Conservation (phyloP, 2,113 vertebrate genomes). For the Canis aureus region DNA sequence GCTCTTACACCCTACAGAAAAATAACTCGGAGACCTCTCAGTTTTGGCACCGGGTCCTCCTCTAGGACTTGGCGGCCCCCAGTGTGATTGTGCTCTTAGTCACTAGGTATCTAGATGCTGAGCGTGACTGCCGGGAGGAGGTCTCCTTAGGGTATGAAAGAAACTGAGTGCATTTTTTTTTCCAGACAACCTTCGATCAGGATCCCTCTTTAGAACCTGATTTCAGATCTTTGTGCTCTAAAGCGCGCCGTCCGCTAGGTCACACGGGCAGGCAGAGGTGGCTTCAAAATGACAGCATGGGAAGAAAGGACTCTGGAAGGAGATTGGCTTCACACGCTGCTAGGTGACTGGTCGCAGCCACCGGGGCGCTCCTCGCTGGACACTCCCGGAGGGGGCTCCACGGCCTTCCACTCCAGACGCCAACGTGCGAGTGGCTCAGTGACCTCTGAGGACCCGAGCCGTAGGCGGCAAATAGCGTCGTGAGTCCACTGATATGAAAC, state of each 20-base stretch:
- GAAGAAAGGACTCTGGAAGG: neutral
- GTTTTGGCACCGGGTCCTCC: neutral
- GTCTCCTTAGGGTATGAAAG: neutral
- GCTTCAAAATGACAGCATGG: neutral
- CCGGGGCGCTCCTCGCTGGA: neutral
- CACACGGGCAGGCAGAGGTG: neutral
- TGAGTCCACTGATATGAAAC: neutral
- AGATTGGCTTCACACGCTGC: neutral
- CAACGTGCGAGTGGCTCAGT: neutral
- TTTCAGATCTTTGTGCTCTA: neutral
- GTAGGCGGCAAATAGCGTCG: neutral
- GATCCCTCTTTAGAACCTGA: conserved; percentile 12
- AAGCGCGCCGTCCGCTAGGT: neutral
- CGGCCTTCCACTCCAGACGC: neutral
- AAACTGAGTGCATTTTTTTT: conserved; percentile 34
- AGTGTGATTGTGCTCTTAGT: neutral
- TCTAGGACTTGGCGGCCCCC: neutral
- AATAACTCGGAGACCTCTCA: neutral
- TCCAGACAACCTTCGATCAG: neutral
- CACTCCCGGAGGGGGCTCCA: neutral
- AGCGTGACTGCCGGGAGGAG: neutral
- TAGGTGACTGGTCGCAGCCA: neutral
- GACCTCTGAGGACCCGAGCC: neutral
- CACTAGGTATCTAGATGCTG: conserved; percentile 8
- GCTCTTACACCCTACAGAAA: neutral